These are phyloP conservation scores for Calliopum simillimum DNA, from an alignment of 2,888 invertebrate genomes.

Conservation along the genomic window DNA sequence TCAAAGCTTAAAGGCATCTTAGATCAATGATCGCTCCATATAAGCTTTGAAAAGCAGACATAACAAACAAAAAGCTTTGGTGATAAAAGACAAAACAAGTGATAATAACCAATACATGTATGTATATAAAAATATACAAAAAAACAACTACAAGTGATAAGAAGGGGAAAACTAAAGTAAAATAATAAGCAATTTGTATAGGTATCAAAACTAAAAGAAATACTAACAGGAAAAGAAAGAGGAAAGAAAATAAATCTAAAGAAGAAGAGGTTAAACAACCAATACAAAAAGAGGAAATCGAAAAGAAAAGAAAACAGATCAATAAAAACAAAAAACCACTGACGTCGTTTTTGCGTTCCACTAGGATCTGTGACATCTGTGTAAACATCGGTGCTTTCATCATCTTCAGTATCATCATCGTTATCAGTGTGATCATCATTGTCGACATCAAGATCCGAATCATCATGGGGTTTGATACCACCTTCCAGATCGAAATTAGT, in stretches of 20 bases:
- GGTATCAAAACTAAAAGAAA: slow-evolving; percentile 33
- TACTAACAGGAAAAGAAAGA: slow-evolving; percentile 32
- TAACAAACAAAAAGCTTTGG: no score
- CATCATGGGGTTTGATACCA: slow-evolving; percentile 19
- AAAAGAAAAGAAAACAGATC: slow-evolving; percentile 37
- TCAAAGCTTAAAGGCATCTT: no score
- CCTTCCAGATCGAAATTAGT: slow-evolving; percentile 22
- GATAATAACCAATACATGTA: no score
- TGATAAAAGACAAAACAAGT: no score
- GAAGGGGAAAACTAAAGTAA: not conserved
- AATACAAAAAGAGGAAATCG: slow-evolving; percentile 41
- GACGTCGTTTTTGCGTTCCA: slow-evolving; percentile 56
- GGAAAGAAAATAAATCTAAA: slow-evolving; percentile 19
- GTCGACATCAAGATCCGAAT: slow-evolving; percentile 45
- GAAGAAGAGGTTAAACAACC: slow-evolving; percentile 35
- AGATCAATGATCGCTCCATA: no score
- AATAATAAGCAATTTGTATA: slow-evolving; percentile 31
- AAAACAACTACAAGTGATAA: no score
- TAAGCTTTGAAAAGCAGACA: no score
- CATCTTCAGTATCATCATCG: slow-evolving; percentile 45
- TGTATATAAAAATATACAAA: no score
- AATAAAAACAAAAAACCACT: slow-evolving; percentile 60
- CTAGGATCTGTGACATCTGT: slow-evolving; percentile 54
- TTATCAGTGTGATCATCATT: slow-evolving; percentile 45
- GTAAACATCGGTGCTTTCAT: slow-evolving; percentile 53